A percentile compares a stretch with the other conserved stretches of the same genome.
phyloP scores from a whole-genome alignment of 2,888 invertebrate genomes.

The Brachyptera risi region DNA sequence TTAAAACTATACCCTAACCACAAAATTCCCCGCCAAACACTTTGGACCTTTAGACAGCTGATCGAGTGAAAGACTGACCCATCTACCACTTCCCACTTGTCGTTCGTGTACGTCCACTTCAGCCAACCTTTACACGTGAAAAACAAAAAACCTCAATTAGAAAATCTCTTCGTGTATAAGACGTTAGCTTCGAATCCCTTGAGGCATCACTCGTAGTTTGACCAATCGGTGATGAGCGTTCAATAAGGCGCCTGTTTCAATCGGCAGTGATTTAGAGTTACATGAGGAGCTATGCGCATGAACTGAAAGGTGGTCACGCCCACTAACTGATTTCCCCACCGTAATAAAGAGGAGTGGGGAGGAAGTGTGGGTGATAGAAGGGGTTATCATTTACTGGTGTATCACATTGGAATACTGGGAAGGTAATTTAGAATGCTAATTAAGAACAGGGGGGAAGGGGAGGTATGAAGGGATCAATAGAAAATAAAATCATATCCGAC shows the following conservation, averaged over 20 bases:
- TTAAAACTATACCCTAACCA: neutral
- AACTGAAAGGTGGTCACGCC: neutral
- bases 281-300: slow-evolving; percentile 1
- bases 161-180: neutral
- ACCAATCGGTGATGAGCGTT: neutral
- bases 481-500: too few relatives aligned
- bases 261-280: slow-evolving; percentile 1
- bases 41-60: too few relatives aligned
- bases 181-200: neutral
- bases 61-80: neutral
- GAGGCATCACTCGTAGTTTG: slow-evolving; percentile 1
- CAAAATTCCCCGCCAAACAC: neutral
- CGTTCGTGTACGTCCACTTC: neutral
- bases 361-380: neutral
- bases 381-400: slow-evolving; percentile 5
- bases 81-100: neutral
- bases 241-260: slow-evolving; percentile 14
- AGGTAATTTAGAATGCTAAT: too few relatives aligned
- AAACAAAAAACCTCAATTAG: slow-evolving; percentile 6
- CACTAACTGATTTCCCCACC: neutral
- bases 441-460: too few relatives aligned
- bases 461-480: too few relatives aligned
- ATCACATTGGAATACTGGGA: too few relatives aligned
- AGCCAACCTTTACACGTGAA: slow-evolving; percentile 4
- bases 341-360: neutral